Evolutionary conservation across 2,888 invertebrate species (phyloP).

Genomic region (Lamellibrachia satsuma): DNA sequence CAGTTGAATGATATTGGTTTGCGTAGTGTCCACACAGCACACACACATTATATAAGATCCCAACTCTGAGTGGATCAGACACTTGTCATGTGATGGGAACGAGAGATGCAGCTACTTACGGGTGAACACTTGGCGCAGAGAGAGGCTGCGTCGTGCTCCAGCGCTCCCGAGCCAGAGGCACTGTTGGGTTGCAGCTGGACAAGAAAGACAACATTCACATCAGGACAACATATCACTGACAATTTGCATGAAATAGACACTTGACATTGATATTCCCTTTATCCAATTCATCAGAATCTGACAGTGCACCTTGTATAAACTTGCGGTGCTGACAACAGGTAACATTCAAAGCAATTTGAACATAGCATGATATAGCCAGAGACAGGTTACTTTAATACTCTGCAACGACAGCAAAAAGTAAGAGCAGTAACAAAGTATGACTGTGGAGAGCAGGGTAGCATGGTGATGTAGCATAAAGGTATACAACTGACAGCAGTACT

Average conservation of each 20-base stretch:
- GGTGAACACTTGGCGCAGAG: conserved; percentile 73
- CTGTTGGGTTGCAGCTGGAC: conserved; percentile 89
- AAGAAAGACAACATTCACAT: neutral
- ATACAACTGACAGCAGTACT: neutral
- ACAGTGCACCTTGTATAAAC: neutral
- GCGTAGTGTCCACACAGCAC: too few species aligned
- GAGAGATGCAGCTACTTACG: conserved; percentile 44
- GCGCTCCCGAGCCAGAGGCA: conserved; percentile 92
- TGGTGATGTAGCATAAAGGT: neutral
- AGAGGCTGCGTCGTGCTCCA: conserved; percentile 95
- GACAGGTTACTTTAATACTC: neutral
- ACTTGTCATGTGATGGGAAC: too few species aligned
- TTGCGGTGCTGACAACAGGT: neutral
- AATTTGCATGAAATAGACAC: neutral
- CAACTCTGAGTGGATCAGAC: too few species aligned
- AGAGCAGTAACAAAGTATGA: neutral
- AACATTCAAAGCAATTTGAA: neutral
- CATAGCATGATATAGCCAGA: neutral
- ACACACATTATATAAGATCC: too few species aligned
- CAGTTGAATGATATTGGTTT: too few species aligned
- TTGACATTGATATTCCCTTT: neutral
- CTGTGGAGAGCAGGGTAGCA: neutral
- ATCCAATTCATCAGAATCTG: conserved; percentile 19
- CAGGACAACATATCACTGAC: neutral
- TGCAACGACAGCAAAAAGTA: neutral